These are phyloP conservation scores for Pomatostomus ruficeps DNA, from an alignment of 2,113 vertebrate species.

Conservation along the genomic window DNA sequence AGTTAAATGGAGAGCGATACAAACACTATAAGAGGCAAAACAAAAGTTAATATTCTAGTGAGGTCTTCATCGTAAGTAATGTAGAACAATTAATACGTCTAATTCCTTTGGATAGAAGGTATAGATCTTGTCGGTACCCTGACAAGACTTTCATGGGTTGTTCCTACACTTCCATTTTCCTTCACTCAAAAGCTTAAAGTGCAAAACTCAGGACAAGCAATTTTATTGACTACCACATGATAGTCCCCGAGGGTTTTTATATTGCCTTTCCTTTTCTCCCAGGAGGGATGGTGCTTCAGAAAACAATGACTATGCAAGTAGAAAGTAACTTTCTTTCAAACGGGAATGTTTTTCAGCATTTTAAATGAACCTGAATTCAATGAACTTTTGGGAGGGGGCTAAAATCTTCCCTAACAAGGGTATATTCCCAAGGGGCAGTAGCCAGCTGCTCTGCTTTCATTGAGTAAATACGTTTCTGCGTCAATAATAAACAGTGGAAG, in stretches of 20 bases:
- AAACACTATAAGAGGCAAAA: not conserved
- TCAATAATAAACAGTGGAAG: constrained; percentile 24
- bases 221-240: not conserved
- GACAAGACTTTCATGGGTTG: not conserved
- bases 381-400: constrained; percentile 43
- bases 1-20: not conserved
- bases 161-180: not conserved
- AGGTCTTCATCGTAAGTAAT: not conserved
- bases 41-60: not conserved
- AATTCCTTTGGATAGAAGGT: not conserved
- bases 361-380: constrained; percentile 44
- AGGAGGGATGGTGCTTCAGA: constrained; percentile 14
- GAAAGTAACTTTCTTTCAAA: constrained; percentile 31
- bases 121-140: not conserved
- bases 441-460: constrained; percentile 61
- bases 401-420: not conserved
- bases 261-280: constrained; percentile 28
- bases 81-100: not conserved
- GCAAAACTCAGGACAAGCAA: not conserved
- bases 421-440: constrained; percentile 44
- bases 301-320: constrained; percentile 11
- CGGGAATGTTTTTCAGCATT: constrained; percentile 35
- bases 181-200: not conserved
- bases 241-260: constrained; percentile 31
- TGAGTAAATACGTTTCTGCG: not conserved